phyloP scores from a whole-genome alignment of 2,888 invertebrate genomes.

The Xylota sylvarum region DNA sequence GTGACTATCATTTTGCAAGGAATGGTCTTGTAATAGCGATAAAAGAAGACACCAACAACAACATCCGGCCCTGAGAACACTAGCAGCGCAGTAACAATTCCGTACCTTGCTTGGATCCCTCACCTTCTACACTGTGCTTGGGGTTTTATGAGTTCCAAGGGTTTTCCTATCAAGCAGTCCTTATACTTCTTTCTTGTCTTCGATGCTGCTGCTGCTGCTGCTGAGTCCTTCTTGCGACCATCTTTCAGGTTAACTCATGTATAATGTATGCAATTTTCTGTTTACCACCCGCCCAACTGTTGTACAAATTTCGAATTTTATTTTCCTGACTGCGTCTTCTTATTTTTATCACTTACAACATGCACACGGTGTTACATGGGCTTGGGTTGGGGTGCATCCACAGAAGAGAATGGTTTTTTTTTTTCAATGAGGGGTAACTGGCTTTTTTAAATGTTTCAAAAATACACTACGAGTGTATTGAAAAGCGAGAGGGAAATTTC shows the following conservation, averaged over 20 bases:
- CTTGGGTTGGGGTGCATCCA: conserved; percentile 34
- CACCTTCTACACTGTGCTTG: conserved; percentile 56
- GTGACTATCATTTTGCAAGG: conserved; percentile 69
- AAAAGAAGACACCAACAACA: conserved; percentile 63
- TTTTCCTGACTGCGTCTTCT: conserved; percentile 72
- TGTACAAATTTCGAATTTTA: conserved; percentile 76
- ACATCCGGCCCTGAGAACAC: conserved; percentile 22
- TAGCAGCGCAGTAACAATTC: conserved; percentile 58
- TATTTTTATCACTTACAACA: conserved; percentile 76
- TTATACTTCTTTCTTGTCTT: conserved; percentile 35
- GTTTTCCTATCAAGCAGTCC: conserved; percentile 43
- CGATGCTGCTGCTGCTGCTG: neutral
- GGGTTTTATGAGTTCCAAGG: conserved; percentile 73
- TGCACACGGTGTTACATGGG: conserved; percentile 51
- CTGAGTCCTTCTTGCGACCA: conserved; percentile 48
- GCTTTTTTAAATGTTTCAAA: conserved; percentile 71
- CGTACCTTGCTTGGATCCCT: conserved; percentile 42
- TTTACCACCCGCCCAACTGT: conserved; percentile 74
- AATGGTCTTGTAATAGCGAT: conserved; percentile 69
- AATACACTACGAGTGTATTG: conserved; percentile 46
- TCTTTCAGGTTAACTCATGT: conserved; percentile 75
- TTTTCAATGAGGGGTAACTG: conserved; percentile 29
- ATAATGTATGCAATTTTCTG: conserved; percentile 77
- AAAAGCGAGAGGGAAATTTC: conserved; percentile 39
- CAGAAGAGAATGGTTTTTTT: conserved; percentile 14